A percentile compares a stretch with the other conserved stretches of the same genome.
Evolutionary conservation across 53 echinoderm and acorn worm species (phyloP).

Genomic region (Patiria pectinifera): DNA sequence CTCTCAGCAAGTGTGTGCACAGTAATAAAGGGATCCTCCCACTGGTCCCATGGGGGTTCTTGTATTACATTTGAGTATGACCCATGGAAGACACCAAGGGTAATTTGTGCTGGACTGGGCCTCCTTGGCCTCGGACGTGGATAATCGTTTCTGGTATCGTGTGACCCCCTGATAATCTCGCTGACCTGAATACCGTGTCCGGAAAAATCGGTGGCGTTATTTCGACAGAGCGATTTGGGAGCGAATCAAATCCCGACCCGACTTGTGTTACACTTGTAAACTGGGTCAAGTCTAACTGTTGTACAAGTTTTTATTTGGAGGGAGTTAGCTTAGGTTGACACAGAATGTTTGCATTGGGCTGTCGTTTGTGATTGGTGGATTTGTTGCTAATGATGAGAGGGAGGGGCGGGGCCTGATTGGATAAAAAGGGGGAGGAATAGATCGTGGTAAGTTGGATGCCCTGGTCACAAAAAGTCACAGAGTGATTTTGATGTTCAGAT

Average conservation of each 20-base stretch:
- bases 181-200: not conserved
- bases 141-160: conserved; percentile 15
- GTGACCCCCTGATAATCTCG: conserved; percentile 12
- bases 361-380: not conserved
- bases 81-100: not conserved
- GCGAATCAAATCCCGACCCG: not conserved
- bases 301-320: not conserved
- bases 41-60: not conserved
- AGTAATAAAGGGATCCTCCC: not conserved
- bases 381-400: not conserved
- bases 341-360: not conserved
- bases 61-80: not conserved
- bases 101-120: not conserved
- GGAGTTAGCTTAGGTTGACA: not conserved
- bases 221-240: not conserved
- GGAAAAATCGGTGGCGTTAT: not conserved
- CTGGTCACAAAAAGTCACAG: no score
- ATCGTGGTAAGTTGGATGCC: not conserved
- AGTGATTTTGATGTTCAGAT: no score
- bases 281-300: not conserved
- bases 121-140: not conserved
- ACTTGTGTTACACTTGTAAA: not conserved
- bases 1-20: not conserved
- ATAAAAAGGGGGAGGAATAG: not conserved
- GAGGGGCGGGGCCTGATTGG: not conserved